These are phyloP conservation scores for Sander vitreus DNA, from an alignment of 2,113 vertebrate species.

Conservation along the genomic window DNA sequence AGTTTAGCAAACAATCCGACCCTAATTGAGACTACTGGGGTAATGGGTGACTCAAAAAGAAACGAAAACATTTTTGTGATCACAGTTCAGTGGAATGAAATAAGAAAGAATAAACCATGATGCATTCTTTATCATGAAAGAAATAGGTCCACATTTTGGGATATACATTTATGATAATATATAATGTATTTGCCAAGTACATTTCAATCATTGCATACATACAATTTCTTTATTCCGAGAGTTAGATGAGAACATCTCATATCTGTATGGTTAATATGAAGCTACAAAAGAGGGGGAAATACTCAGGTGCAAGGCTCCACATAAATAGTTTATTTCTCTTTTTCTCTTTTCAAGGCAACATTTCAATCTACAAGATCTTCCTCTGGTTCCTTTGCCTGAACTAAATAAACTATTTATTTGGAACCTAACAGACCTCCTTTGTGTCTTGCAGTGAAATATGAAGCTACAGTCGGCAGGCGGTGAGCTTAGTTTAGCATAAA, in stretches of 20 bases:
- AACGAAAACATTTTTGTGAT: not conserved
- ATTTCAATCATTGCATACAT: too few species aligned
- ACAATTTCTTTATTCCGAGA: not conserved
- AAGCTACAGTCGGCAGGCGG: not conserved
- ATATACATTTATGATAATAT: not conserved
- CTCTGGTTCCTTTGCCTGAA: too few species aligned
- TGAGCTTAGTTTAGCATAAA: constrained; percentile 8
- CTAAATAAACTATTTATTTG: too few species aligned
- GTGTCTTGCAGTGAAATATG: not conserved
- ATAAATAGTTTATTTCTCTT: too few species aligned
- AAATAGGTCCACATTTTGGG: not conserved
- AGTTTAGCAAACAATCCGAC: constrained; percentile 20
- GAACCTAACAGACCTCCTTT: too few species aligned
- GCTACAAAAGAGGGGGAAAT: too few species aligned
- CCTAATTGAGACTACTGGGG: not conserved
- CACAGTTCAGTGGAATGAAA: not conserved
- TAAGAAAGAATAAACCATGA: not conserved
- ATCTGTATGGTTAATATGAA: not conserved
- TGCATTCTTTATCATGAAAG: not conserved
- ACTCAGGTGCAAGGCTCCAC: too few species aligned
- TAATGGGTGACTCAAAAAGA: not conserved
- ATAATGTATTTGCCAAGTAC: too few species aligned
- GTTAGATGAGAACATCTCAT: not conserved
- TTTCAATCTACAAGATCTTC: too few species aligned
- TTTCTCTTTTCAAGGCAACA: too few species aligned